phyloP scores from a whole-genome alignment of 2,888 invertebrate genomes.

The Amphiduros pacificus region DNA sequence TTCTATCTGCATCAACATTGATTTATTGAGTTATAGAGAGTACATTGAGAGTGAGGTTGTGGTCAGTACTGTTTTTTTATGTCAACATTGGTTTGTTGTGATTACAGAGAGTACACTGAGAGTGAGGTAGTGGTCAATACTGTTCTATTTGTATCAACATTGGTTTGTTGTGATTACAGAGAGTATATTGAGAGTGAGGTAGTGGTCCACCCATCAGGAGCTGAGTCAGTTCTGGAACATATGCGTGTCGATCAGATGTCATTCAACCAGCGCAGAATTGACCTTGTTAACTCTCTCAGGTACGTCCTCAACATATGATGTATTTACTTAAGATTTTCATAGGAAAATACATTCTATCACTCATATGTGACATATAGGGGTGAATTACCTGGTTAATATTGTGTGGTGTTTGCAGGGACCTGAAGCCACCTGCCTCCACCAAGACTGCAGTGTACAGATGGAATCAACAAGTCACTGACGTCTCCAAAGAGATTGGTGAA shows the following conservation, averaged over 20 bases:
- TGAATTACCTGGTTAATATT: too few species aligned
- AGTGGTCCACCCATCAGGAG: constrained; percentile 41
- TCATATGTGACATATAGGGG: too few species aligned
- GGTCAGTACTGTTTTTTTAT: neutral
- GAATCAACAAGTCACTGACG: constrained; percentile 47
- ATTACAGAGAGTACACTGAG: neutral
- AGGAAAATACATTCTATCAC: too few species aligned
- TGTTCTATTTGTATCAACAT: neutral
- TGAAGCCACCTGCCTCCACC: constrained; percentile 53
- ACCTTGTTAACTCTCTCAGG: constrained; percentile 50
- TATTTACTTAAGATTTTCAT: too few species aligned
- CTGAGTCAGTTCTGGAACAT: constrained; percentile 35
- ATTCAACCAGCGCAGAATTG: constrained; percentile 44
- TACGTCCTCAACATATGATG: too few species aligned
- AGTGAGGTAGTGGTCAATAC: neutral
- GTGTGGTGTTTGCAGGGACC: constrained; percentile 42
- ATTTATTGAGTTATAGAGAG: neutral
- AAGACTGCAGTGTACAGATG: constrained; percentile 54
- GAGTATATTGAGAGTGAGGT: constrained; percentile 47
- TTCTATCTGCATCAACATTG: neutral
- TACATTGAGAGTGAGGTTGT: neutral
- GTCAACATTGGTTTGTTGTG: neutral
- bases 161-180: constrained; percentile 28
- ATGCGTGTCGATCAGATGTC: constrained; percentile 45
- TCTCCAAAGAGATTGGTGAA: constrained; percentile 50